Base-by-base conservation (phyloP, 1,140 invertebrate species). In the Oreohelix idahoensis region DNA sequence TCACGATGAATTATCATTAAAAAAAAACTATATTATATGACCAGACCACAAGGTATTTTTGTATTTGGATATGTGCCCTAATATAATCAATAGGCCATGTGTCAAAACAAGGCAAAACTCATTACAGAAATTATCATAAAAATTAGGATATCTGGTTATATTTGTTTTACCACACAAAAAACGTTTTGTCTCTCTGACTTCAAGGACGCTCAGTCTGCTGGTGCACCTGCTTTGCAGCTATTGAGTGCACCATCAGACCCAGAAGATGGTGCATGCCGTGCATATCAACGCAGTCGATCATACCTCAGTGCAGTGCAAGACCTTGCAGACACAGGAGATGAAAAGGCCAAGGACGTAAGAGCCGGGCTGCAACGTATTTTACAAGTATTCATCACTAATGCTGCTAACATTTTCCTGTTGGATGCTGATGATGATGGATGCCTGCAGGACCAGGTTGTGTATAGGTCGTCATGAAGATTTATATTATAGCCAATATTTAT, bases 331-430 rank as follows among this genome's bases (percentile, higher is more conserved):
- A 79, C 87, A 42, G 87, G 88, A 38, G 87, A 85, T 15, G 87
- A 86, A 11, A 74, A 85, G 35, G 82, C 74, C 15, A 83, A 87
- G 82, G 86, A 89, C 84, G 88, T 93, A 5, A 84, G 90, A 53
- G 92, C 92, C 49, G 93, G 92, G 26, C 81, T 94, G 77, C 93
- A 98, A 94, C 98, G 98, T 93, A 95, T 98, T 17, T 92, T 98
- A 15, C 97, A 98, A 93, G 94, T 98, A 39, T 99, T 99, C 92
- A 96, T 99, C 90, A 98, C 97, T 66, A 97, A 98, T 94, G 96
- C 97, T 1, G 96, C 97, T 11, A 97, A 98, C 93, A 97, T 99
- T 63, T 99, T 99, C 84, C 85, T 91, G 42, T 81, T 89, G 13
- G 79, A 87, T 70, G 84, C 88, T 15, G 87, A 88, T 10, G 84